Evolutionary conservation across 1,140 invertebrate genomes (phyloP), one percentile per base, ranked within the genome.

Genomic region (Drosophila ohnishii): DNA sequence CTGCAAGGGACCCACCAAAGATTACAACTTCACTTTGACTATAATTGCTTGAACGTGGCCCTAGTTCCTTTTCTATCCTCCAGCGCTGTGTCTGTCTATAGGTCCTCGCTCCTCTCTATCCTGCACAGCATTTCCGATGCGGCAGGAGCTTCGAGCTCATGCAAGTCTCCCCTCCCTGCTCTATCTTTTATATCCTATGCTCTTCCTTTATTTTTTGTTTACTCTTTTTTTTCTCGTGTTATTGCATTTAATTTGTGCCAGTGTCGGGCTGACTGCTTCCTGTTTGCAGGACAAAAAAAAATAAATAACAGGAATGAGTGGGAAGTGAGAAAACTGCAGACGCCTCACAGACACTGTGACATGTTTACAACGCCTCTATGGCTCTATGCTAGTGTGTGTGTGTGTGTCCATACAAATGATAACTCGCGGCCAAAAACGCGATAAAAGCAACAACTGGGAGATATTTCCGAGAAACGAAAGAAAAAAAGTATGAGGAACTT

Each of bases 161-260:
- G n/a, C 50, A 57, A 70, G 66, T 67, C 22, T 56, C 22, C 28
- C 6, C 62, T 66, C 16, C 34, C 10, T 35, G n/a, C 57, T 48
- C 51, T 25, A 32, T 72, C 47, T 66, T 64, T 48, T 66, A 61
- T 55, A 19, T 44, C 44, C 44, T 25, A 42, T 30, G 50, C 64
- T 55, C 58, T 48, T 50, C 25, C 11, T 64, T 57, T 59, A 58
- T 83, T 61, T 76, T 67, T 78, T 83, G 58, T 67, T 79, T 78
- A 19, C 30, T 40, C 30, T 25, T 56, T 74, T 37, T 78, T 47
- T 62, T 45, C 57, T 62, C 62, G 65, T 87, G 83, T 87, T 86
- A 87, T 86, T 86, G 83, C 82, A 86, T 86, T 86, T 86, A 87
- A 86, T 86, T 86, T 86, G 83, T 69, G 71, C 62, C 75, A 87